A percentile compares a stretch with the other conserved stretches of the same genome.
These are phyloP conservation scores for Gymnoscopelus braueri DNA, from an alignment of 2,797 vertebrate species.

Conservation along the genomic window DNA sequence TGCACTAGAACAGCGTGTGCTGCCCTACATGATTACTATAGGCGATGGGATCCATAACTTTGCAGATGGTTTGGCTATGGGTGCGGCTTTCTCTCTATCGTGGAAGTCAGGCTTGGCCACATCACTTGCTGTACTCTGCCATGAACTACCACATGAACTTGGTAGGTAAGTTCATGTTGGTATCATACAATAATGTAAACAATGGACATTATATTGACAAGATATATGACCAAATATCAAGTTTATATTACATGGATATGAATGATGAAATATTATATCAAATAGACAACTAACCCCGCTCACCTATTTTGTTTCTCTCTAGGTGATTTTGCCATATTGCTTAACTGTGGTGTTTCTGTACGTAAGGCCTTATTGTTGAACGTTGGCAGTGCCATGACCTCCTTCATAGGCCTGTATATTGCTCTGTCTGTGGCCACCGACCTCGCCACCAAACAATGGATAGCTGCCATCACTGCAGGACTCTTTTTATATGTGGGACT, in stretches of 20 bases:
- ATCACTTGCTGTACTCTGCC: slow-evolving; percentile 88
- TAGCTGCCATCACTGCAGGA: slow-evolving; percentile 85
- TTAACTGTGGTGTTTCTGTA: slow-evolving; percentile 84
- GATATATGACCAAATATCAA: background rate
- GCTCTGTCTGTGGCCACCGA: slow-evolving; percentile 83
- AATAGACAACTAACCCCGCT: background rate
- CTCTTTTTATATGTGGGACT: slow-evolving; percentile 92
- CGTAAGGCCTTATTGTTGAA: slow-evolving; percentile 85
- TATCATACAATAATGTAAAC: too few species aligned
- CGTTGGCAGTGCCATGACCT: slow-evolving; percentile 82
- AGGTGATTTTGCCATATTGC: slow-evolving; percentile 91
- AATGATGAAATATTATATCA: background rate
- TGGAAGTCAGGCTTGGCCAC: slow-evolving; percentile 90
- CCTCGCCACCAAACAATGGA: slow-evolving; percentile 82
- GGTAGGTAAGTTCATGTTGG: slow-evolving; percentile 74
- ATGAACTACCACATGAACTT: slow-evolving; percentile 89
- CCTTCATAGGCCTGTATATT: slow-evolving; percentile 88
- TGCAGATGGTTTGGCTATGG: slow-evolving; percentile 89
- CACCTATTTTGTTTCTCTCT: slow-evolving; percentile 1
- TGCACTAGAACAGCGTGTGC: slow-evolving; percentile 80
- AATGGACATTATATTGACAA: background rate
- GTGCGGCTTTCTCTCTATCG: slow-evolving; percentile 89
- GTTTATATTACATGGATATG: background rate
- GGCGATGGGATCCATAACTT: slow-evolving; percentile 91
- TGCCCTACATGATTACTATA: slow-evolving; percentile 89